Evolutionary conservation across 1,140 invertebrate species (phyloP), one percentile per base, ranked within the genome.

Genomic region (Meteorus sp.): DNA sequence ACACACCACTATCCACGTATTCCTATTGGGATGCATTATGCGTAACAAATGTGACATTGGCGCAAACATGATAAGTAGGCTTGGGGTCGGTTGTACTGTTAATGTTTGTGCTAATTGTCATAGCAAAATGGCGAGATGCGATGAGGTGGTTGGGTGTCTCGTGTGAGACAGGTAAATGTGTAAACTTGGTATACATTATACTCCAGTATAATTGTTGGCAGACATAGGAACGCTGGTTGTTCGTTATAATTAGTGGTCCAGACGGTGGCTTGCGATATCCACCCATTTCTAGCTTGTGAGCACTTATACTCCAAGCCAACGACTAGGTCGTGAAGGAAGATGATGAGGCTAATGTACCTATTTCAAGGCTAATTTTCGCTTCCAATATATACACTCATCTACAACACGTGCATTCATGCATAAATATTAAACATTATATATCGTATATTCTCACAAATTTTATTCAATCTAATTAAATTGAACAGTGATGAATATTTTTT

Each of bases 191-290:
- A 56, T 63, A n/a, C n/a, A n/a, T n/a, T n/a, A n/a, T n/a, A n/a
- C 35, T 48, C 25, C 19, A 39, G 8, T 29, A 13, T 44, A 63
- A 63, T 56, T 27, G 37, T 37, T 56, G 43, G 50, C 54, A 47
- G 33, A 59, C 29, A n/a, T n/a, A n/a, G n/a, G n/a, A n/a, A n/a
- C 52, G 41, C 11, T 52, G 41, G 56, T 54, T 59, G 66, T 66
- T 68, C 47, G 64, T 68, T 69, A 62, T 68, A 68, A 69, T 69
- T 69, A 69, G 64, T 55, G 57, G 53, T 33, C 51, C 51, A 55
- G 61, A 57, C 59, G 57, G 61, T 62, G 56, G 8, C 8, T 39
- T 7, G 35, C 35, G 45, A 44, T 44, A 53, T 25, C 9, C 54
- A 45, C n/a, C 25, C 55, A 47, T 56, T 44, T 44, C 57, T 45